phyloP scores from a whole-genome alignment of 2,797 vertebrate genomes.

The Anniella stebbinsi region DNA sequence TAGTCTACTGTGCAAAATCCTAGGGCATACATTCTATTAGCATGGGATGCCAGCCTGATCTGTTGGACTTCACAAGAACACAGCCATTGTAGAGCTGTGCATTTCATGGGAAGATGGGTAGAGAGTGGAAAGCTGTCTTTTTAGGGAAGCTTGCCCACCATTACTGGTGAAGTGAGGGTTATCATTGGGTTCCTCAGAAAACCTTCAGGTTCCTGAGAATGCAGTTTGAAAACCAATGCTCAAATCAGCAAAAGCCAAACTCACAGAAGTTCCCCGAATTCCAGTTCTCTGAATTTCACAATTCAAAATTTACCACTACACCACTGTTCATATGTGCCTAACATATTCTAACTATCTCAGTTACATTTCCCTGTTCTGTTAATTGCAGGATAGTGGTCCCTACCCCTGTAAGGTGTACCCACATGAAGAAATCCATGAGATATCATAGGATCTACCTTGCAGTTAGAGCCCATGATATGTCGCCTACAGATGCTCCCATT shows the following conservation, averaged over 20 bases:
- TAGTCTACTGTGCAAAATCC: no score
- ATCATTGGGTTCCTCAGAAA: neutral
- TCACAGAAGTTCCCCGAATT: no score
- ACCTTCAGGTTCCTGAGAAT: neutral
- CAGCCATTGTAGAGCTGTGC: no score
- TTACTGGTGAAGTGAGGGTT: neutral
- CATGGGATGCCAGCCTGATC: neutral
- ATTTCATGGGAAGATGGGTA: neutral
- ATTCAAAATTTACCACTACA: no score
- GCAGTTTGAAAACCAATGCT: neutral
- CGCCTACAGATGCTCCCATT: conserved; percentile 41
- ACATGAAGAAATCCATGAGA: conserved; percentile 54
- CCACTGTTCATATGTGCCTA: neutral
- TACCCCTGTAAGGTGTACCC: neutral
- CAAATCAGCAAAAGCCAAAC: no score
- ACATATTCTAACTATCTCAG: neutral
- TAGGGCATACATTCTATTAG: neutral
- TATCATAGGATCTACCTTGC: conserved; percentile 65
- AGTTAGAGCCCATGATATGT: no score
- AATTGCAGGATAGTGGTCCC: no score
- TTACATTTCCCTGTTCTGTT: neutral
- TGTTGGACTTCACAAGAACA: neutral
- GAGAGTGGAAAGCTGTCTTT: neutral
- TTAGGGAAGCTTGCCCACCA: neutral
- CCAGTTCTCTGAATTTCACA: no score